Evolutionary conservation across 2,797 vertebrate species (phyloP).

Genomic region (Knipowitschia caucasica): DNA sequence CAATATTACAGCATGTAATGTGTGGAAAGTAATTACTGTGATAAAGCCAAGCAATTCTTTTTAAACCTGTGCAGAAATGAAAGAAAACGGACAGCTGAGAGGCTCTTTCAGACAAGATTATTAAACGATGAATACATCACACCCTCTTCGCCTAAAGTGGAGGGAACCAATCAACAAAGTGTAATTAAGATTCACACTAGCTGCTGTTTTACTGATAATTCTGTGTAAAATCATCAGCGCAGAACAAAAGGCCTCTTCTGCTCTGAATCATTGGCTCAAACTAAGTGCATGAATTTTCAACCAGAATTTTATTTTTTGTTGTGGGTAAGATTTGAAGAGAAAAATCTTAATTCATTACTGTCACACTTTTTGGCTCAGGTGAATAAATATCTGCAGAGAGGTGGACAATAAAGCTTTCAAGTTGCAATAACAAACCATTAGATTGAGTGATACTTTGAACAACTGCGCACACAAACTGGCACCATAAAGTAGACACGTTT

Average conservation of each 20-base stretch:
- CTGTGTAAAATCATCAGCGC: slow-evolving; percentile 59
- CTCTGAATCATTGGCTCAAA: slow-evolving; percentile 50
- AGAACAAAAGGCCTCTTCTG: slow-evolving; percentile 56
- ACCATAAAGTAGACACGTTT: slow-evolving; percentile 45
- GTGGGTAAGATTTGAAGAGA: neutral
- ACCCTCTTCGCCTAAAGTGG: slow-evolving; percentile 28
- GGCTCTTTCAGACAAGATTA: slow-evolving; percentile 30
- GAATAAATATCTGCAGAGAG: neutral
- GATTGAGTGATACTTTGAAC: slow-evolving; percentile 38
- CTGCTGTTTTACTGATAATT: slow-evolving; percentile 66
- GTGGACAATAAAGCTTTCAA: neutral
- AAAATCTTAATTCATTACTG: slow-evolving; percentile 3
- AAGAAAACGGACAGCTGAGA: slow-evolving; percentile 20
- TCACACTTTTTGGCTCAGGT: neutral
- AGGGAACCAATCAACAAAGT: slow-evolving; percentile 50
- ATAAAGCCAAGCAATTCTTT: slow-evolving; percentile 14
- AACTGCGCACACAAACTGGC: slow-evolving; percentile 56
- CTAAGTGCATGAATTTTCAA: slow-evolving; percentile 49
- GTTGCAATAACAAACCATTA: neutral
- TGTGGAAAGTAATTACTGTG: slow-evolving; percentile 16
- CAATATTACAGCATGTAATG: neutral
- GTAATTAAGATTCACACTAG: slow-evolving; percentile 68
- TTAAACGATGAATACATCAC: slow-evolving; percentile 47
- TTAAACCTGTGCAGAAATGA: slow-evolving; percentile 30
- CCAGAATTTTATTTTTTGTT: neutral